A percentile compares a stretch with the other conserved stretches of the same genome.
These are phyloP conservation scores for Xenentodon cancila DNA, from an alignment of 2,797 vertebrate species.

Conservation along the genomic window DNA sequence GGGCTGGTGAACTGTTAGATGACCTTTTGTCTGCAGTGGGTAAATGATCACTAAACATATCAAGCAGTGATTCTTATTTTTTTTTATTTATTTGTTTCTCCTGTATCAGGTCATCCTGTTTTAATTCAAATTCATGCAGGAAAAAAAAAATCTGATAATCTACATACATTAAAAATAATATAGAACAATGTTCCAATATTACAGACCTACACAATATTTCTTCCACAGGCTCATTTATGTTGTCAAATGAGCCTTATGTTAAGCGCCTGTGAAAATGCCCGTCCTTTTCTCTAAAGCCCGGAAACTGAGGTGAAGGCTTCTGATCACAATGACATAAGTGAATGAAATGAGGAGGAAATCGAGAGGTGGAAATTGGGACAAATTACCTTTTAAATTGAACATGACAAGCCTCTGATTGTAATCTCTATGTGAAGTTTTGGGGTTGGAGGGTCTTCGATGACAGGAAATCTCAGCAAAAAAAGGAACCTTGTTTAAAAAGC, in stretches of 20 bases:
- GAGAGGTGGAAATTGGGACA: conserved; percentile 77
- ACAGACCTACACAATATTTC: conserved; percentile 19
- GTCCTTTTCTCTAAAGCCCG: conserved; percentile 36
- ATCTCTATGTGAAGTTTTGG: conserved; percentile 73
- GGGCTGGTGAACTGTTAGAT: conserved; percentile 44
- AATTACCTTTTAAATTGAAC: conserved; percentile 79
- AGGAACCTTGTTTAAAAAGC: conserved; percentile 49
- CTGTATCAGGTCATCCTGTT: not conserved
- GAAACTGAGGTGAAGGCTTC: conserved; percentile 68
- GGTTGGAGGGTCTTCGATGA: conserved; percentile 66
- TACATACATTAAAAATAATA: conserved; percentile 11
- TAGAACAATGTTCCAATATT: conserved; percentile 14
- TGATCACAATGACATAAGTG: conserved; percentile 78
- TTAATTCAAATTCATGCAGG: not conserved
- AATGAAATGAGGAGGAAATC: conserved; percentile 78
- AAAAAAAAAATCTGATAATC: conserved; percentile 5
- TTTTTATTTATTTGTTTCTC: not conserved
- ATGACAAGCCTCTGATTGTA: conserved; percentile 82
- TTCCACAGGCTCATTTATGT: conserved; percentile 39
- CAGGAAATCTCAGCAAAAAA: conserved; percentile 63
- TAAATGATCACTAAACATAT: conserved; percentile 49
- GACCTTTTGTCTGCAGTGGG: conserved; percentile 58
- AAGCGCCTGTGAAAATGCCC: conserved; percentile 64
- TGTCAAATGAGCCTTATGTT: conserved; percentile 55
- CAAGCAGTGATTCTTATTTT: conserved; percentile 10